phyloP scores from a whole-genome alignment of 30 jellyfish, hydroid and myxozoan species.

The Hydra vulgaris region DNA sequence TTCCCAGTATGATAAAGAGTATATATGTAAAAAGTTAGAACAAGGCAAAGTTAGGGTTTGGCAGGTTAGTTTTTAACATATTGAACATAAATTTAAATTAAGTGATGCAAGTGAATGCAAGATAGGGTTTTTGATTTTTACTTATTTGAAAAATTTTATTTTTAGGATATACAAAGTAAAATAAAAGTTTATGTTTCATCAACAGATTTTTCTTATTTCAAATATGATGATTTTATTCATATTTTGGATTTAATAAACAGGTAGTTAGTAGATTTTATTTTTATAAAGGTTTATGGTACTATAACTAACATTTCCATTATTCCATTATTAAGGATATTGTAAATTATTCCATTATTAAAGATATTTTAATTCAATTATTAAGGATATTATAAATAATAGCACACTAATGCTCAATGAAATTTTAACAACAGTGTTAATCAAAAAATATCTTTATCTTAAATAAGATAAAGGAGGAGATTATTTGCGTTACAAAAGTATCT shows the following conservation, averaged over 20 bases:
- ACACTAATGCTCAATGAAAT: too few relatives aligned
- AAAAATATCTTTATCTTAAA: too few relatives aligned
- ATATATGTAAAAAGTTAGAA: constrained; percentile 65
- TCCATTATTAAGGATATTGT: too few relatives aligned
- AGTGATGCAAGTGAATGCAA: too few relatives aligned
- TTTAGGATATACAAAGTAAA: constrained; percentile 82
- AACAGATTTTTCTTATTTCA: constrained; percentile 69
- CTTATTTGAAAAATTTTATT: neutral
- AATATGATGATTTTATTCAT: constrained; percentile 85
- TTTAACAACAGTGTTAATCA: too few relatives aligned
- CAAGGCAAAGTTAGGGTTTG: constrained; percentile 88
- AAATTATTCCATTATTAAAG: too few relatives aligned
- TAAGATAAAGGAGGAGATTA: too few relatives aligned
- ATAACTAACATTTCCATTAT: too few relatives aligned
- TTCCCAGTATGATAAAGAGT: constrained; percentile 68
- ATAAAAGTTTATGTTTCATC: constrained; percentile 57
- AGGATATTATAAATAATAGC: too few relatives aligned
- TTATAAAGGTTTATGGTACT: neutral
- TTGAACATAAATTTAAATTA: neutral
- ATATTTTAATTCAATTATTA: too few relatives aligned
- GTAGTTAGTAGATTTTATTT: constrained; percentile 11
- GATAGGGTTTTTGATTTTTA: neutral
- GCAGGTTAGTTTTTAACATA: constrained; percentile 82
- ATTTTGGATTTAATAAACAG: constrained; percentile 74
- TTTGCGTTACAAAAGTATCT: too few relatives aligned